Evolutionary conservation across 2,113 vertebrate species (phyloP).

Genomic region (Misgurnus mizolepis): DNA sequence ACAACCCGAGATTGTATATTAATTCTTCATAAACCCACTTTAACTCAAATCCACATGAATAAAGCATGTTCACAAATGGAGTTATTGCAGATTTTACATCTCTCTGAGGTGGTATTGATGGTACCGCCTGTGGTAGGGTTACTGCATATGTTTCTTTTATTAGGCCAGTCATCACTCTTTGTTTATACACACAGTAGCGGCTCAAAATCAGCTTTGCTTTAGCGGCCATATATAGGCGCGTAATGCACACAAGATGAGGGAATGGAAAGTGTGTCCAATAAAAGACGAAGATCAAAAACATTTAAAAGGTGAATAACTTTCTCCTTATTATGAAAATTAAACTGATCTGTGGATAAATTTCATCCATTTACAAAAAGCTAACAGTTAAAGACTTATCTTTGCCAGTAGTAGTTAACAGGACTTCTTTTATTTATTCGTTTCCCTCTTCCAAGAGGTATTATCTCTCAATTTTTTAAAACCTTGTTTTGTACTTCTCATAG

Average conservation of each 20-base stretch:
- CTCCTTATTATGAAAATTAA: too few relatives aligned
- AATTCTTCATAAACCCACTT: neutral
- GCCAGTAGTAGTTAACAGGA: too few relatives aligned
- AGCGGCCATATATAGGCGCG: neutral
- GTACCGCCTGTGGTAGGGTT: slow-evolving; percentile 18
- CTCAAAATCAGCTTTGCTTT: slow-evolving; percentile 4
- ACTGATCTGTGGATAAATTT: too few relatives aligned
- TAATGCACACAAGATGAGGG: neutral
- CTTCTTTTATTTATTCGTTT: too few relatives aligned
- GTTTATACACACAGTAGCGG: slow-evolving; percentile 25
- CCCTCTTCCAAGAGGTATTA: too few relatives aligned
- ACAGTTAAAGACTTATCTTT: too few relatives aligned
- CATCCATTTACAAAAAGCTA: too few relatives aligned
- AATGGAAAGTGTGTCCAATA: too few relatives aligned
- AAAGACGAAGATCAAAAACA: too few relatives aligned
- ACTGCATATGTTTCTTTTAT: slow-evolving; percentile 31
- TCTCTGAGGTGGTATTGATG: slow-evolving; percentile 45
- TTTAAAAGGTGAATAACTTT: too few relatives aligned
- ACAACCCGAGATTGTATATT: neutral
- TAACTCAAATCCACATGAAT: neutral
- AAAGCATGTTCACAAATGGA: neutral
- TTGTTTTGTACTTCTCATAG: too few relatives aligned
- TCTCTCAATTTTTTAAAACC: too few relatives aligned
- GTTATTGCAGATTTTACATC: slow-evolving; percentile 12
- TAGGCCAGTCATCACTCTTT: slow-evolving; percentile 36